Evolutionary conservation across 2,113 vertebrate genomes (phyloP).

Genomic region (Rhinolophus ferrumequinum): DNA sequence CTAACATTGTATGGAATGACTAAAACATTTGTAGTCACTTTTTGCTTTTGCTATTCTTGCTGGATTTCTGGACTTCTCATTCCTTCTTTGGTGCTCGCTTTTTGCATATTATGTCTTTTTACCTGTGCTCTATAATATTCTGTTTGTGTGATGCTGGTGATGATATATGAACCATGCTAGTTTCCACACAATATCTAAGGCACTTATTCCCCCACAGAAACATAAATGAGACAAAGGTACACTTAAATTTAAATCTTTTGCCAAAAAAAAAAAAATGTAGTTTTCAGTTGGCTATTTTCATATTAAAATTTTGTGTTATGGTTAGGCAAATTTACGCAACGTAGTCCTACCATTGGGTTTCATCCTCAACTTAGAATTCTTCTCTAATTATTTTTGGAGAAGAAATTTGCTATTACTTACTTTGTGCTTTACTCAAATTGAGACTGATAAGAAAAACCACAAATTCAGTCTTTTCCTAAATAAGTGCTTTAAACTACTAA

Average conservation of each 20-base stretch:
- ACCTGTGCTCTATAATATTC: not conserved
- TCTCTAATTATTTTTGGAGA: conserved; percentile 25
- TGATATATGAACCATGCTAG: not conserved
- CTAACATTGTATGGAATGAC: not conserved
- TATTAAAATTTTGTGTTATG: not conserved
- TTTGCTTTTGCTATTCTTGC: not conserved
- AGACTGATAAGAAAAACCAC: conserved; percentile 25
- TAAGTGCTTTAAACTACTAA: not conserved
- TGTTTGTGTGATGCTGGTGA: not conserved
- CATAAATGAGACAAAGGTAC: not conserved
- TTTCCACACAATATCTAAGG: not conserved
- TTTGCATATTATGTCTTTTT: not conserved
- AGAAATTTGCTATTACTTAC: conserved; percentile 14
- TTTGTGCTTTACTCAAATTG: not conserved
- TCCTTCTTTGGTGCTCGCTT: not conserved
- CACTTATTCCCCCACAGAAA: not conserved
- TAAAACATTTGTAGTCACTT: not conserved
- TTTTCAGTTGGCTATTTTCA: not conserved
- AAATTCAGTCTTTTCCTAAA: conserved; percentile 29
- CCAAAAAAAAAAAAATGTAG: not conserved
- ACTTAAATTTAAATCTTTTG: not conserved
- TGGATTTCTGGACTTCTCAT: conserved; percentile 1
- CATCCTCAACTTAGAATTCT: not conserved
- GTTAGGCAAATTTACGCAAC: not conserved
- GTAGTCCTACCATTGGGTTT: not conserved